These are phyloP conservation scores for Xestia ashworthii DNA, from an alignment of 2,888 invertebrate species.

Conservation along the genomic window DNA sequence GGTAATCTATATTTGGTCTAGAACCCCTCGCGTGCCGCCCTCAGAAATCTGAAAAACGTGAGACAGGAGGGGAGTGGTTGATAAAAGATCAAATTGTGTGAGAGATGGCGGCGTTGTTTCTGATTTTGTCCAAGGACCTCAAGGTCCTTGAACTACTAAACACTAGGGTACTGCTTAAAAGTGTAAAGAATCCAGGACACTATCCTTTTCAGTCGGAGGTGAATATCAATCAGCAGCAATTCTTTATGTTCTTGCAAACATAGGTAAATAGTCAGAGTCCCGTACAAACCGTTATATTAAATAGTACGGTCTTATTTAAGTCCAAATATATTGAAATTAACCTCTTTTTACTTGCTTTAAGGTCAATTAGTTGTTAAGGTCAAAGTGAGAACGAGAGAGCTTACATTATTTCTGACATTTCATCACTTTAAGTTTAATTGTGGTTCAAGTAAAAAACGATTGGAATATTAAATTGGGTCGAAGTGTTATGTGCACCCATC, in stretches of 20 bases:
- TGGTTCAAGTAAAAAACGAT: constrained; percentile 57
- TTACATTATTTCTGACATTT: constrained; percentile 81
- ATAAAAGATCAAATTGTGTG: too few relatives aligned
- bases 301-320: neutral
- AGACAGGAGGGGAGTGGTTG: too few relatives aligned
- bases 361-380: constrained; percentile 69
- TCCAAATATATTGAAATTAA: constrained; percentile 49
- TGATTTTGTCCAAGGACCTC: too few relatives aligned
- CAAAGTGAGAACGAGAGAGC: constrained; percentile 72
- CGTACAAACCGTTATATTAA: neutral
- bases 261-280: neutral
- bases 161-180: neutral
- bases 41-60: too few relatives aligned
- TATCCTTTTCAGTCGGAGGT: neutral
- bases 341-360: constrained; percentile 63
- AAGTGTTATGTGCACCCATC: neutral
- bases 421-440: constrained; percentile 58
- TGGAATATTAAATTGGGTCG: neutral
- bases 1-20: too few relatives aligned
- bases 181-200: neutral
- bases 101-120: too few relatives aligned
- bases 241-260: neutral
- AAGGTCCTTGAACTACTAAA: neutral
- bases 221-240: neutral
- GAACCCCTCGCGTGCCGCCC: too few relatives aligned